phyloP scores from a whole-genome alignment of 2,113 vertebrate species.

The Mesitornis unicolor region DNA sequence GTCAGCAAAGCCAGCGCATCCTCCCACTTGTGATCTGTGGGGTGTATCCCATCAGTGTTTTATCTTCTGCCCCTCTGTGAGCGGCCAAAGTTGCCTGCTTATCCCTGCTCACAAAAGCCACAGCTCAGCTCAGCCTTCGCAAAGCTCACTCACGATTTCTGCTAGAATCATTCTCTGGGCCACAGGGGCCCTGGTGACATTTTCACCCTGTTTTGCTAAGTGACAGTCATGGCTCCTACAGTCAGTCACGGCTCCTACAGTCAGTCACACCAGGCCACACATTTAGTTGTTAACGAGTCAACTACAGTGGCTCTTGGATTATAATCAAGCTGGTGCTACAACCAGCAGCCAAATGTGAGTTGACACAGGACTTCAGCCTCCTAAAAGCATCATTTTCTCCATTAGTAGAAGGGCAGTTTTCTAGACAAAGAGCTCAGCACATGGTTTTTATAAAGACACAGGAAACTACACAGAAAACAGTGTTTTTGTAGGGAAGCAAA shows the following conservation, averaged over 20 bases:
- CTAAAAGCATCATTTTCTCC: not conserved
- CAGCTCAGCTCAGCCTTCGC: not conserved
- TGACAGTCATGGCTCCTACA: not conserved
- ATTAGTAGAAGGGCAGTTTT: not conserved
- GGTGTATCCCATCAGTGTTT: not conserved
- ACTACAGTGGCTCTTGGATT: not conserved
- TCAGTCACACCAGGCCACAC: rapidly evolving
- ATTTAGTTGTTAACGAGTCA: not conserved
- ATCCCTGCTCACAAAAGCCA: not conserved
- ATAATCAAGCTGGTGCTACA: not conserved
- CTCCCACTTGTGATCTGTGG: not conserved
- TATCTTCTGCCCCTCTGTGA: not conserved
- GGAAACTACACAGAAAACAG: not conserved
- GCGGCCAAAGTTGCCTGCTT: not conserved
- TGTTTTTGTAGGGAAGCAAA: not conserved
- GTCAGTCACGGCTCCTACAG: not conserved
- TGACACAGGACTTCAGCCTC: not conserved
- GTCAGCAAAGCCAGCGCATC: not conserved
- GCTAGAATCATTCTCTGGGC: not conserved
- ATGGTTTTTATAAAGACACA: not conserved
- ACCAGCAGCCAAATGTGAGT: not conserved
- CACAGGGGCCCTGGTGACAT: not conserved
- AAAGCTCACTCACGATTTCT: not conserved
- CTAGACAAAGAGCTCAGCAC: not conserved
- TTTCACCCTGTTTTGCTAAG: not conserved